Percentiles rank a stretch among this genome's conserved stretches.
Evolutionary conservation across 2,797 vertebrate genomes (phyloP).

Genomic region (Podargus strigoides): DNA sequence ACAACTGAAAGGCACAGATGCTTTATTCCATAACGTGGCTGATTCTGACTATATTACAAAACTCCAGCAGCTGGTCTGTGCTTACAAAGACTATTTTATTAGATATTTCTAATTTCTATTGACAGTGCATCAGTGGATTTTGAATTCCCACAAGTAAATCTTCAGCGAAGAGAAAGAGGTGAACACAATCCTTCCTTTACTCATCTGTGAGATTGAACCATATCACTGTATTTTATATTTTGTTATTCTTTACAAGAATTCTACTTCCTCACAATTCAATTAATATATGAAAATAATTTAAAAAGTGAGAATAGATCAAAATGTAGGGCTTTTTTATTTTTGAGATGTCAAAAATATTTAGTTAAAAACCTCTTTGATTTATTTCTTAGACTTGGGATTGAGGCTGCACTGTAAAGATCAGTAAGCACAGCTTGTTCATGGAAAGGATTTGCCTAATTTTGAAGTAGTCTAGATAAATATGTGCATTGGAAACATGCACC

Average conservation of each 20-base stretch:
- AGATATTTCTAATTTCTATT: slow-evolving; percentile 70
- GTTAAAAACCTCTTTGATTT: neutral
- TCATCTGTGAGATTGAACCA: neutral
- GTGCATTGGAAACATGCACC: neutral
- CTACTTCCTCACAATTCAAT: slow-evolving; percentile 28
- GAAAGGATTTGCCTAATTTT: neutral
- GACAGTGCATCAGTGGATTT: slow-evolving; percentile 51
- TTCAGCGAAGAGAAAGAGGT: slow-evolving; percentile 37
- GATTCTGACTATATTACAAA: slow-evolving; percentile 59
- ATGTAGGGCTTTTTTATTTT: neutral
- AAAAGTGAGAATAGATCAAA: slow-evolving; percentile 34
- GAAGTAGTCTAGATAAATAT: neutral
- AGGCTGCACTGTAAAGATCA: neutral
- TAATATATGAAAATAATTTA: slow-evolving; percentile 31
- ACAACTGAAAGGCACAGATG: slow-evolving; percentile 66
- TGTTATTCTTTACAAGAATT: slow-evolving; percentile 21
- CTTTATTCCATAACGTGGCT: slow-evolving; percentile 69
- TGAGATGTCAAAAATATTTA: neutral
- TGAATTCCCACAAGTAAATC: slow-evolving; percentile 48
- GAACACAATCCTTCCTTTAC: slow-evolving; percentile 19
- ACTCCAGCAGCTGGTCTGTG: slow-evolving; percentile 65
- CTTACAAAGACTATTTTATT: slow-evolving; percentile 69
- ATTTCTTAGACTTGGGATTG: neutral
- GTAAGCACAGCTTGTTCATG: neutral
- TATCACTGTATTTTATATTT: slow-evolving; percentile 28